Evolutionary conservation across 2,888 invertebrate genomes (phyloP).

Genomic region (Tyria jacobaeae): DNA sequence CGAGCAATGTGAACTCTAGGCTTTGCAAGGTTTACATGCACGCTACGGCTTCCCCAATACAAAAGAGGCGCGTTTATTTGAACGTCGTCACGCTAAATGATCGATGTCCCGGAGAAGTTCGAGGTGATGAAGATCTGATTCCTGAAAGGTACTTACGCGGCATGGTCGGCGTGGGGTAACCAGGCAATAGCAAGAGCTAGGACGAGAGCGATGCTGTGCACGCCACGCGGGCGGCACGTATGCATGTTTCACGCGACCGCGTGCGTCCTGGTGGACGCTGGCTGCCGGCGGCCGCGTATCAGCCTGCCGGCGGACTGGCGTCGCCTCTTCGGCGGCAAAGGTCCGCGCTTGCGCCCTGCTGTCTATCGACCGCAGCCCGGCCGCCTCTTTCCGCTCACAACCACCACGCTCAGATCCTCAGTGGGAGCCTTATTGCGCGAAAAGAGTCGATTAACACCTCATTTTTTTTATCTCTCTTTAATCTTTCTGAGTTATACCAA

Average conservation of each 20-base stretch:
- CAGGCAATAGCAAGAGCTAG: slow-evolving; percentile 74
- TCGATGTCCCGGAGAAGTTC: slow-evolving; percentile 32
- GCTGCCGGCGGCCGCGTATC: slow-evolving; percentile 77
- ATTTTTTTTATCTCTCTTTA: too few relatives aligned
- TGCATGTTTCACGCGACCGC: slow-evolving; percentile 71
- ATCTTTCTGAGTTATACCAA: too few relatives aligned
- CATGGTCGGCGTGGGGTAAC: slow-evolving; percentile 73
- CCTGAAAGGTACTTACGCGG: slow-evolving; percentile 72
- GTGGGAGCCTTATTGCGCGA: slow-evolving; percentile 70
- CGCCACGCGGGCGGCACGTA: slow-evolving; percentile 74
- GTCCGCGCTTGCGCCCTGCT: slow-evolving; percentile 72
- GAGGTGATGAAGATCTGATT: slow-evolving; percentile 22
- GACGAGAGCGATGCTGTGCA: slow-evolving; percentile 75
- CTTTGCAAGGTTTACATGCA: slow-evolving; percentile 62
- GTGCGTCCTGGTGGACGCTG: slow-evolving; percentile 66
- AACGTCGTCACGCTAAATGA: slow-evolving; percentile 38
- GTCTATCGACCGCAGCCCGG: slow-evolving; percentile 76
- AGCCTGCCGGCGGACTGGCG: slow-evolving; percentile 77
- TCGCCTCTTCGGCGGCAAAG: slow-evolving; percentile 57
- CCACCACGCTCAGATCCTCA: slow-evolving; percentile 68
- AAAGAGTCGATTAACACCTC: slow-evolving; percentile 66
- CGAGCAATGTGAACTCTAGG: slow-evolving; percentile 53
- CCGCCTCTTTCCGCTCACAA: slow-evolving; percentile 65
- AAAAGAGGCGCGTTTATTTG: slow-evolving; percentile 43
- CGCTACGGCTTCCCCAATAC: slow-evolving; percentile 64